Percentiles rank a stretch among this genome's conserved stretches.
Conservation (phyloP, 2,888 invertebrate species). For the Polydrusus cervinus region DNA sequence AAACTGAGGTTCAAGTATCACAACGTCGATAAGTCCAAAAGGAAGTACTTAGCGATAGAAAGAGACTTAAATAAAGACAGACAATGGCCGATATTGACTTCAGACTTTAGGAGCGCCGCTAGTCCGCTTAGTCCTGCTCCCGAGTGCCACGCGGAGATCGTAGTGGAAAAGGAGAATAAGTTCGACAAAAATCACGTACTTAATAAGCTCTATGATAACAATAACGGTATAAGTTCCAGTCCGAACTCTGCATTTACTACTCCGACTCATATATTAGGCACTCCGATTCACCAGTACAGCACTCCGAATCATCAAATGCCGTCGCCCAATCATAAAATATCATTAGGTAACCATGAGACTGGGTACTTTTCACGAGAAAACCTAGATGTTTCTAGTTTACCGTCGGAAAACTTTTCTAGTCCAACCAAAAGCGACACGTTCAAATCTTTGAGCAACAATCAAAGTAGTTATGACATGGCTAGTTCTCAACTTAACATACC, state of each 20-base stretch:
- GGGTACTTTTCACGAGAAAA: conserved; percentile 61
- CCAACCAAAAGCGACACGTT: conserved; percentile 62
- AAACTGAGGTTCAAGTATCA: conserved; percentile 75
- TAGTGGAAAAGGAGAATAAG: conserved; percentile 72
- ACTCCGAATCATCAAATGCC: conserved; percentile 42
- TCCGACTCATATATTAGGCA: conserved; percentile 44
- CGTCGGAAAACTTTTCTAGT: conserved; percentile 58
- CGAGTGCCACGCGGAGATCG: conserved; percentile 72
- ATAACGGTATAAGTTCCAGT: conserved; percentile 39
- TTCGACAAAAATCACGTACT: conserved; percentile 71
- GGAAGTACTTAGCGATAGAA: conserved; percentile 79
- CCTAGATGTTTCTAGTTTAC: conserved; percentile 62
- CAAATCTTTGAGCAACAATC: conserved; percentile 63
- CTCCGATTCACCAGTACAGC: conserved; percentile 47
- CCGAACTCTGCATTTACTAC: conserved; percentile 52
- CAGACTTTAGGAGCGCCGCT: conserved; percentile 69
- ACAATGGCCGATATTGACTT: conserved; percentile 79
- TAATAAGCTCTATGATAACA: conserved; percentile 70
- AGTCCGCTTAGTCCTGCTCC: conserved; percentile 68
- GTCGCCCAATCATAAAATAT: conserved; percentile 14
- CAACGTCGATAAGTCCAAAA: conserved; percentile 75
- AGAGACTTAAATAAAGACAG: conserved; percentile 74
- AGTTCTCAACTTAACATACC: conserved; percentile 63
- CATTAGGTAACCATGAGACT: conserved; percentile 49
- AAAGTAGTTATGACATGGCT: conserved; percentile 61